Base-by-base conservation (phyloP, 2,113 vertebrate species). In the Ammospiza nelsoni region DNA sequence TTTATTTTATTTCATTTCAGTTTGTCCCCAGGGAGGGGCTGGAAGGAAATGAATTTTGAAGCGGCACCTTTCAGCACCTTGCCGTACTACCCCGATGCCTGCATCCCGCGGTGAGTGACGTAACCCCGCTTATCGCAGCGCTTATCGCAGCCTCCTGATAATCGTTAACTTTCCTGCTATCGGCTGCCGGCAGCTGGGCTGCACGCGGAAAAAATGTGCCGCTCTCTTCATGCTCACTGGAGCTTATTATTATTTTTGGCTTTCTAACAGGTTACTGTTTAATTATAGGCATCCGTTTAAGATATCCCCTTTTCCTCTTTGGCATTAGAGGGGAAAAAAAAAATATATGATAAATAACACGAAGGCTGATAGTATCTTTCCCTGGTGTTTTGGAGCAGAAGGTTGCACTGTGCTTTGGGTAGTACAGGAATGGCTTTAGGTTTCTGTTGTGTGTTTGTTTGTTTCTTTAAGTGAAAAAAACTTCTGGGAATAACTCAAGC, bases 41-140 rank as follows among this genome's bases (percentile, higher is more conserved):
- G 71, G 66, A 93, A 97, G 97, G 98, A 98, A 96, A 99, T 99
- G 99, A 99, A 98, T 98, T 97, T 98, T 84, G 98, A 98, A 96
- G 79, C 97, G 4, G 98, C 98, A 80, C 98, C 99, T 62, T 99
- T 98, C 97, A 96, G 98, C 95, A 97, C 99, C 85, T 97, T 99
- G 96, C 98, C 98, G 97, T 99, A 98, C 97, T 98, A 98, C 94
- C 98, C 99, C 24, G 99, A 99, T 92, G 98, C 98, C 95, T 98
- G 99, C 97, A 98, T 99, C 97, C 98, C 98, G 97, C 98, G 99
- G 99, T 99, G 98, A 99, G 99, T 99, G 95, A 96, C 86, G 80
- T 95, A 92, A 33, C 76, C 39, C 39, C 61, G 51, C 86, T 97
- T 97, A 74, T 96, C 94, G 14, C 72, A 81, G 92, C 27, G 91